Evolutionary conservation across 53 echinoderm and acorn worm genomes (phyloP), one percentile per base, ranked within the genome.

Genomic region (Echinometra lucunter): DNA sequence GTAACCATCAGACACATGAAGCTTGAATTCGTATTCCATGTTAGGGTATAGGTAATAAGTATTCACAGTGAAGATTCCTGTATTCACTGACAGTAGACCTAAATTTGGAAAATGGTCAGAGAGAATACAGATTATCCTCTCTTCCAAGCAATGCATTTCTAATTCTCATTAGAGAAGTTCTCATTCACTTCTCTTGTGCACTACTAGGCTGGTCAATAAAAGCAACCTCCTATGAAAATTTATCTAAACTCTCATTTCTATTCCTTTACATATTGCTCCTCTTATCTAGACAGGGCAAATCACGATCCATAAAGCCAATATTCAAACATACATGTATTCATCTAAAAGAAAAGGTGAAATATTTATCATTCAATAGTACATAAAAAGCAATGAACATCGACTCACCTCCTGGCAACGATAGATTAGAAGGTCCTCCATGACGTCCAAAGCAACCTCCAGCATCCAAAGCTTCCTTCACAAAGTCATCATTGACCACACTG

Each of bases 1-100:
- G 55, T 94, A 91, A 1, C 93, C 97, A 45, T 94, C 95, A n/a
- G 45, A 95, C 40, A 97, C 96, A 1, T 96, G 88, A 28, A 98
- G 74, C 89, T 89, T 94, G 42, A 97, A 70, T 91, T 98, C 98
- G 57, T 98, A 98, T 58, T 96, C 95, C 98, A 98, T 98, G 92
- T 96, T 78, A 45, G 96, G 96, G 91, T 97, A 97, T 96, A 98
- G 95, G 23, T 95, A 74, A 6, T 28, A 27, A 1, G 98, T 97
- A 56, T 96, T 63, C 17, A 97, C 60, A 28, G 91, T 19, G 8
- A 98, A 66, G 25, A 44, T 27, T 1, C 95, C 96, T 16, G 95
- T 82, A 38, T 16, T 17, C 10, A 40, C 78, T 17, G 18, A 78
- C 38, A 78, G 21, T 19, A 78, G 42, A 40, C 78, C 78, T 78